These are phyloP conservation scores for Lipotes vexillifer DNA, from an alignment of 2,113 vertebrate genomes.

Conservation along the genomic window DNA sequence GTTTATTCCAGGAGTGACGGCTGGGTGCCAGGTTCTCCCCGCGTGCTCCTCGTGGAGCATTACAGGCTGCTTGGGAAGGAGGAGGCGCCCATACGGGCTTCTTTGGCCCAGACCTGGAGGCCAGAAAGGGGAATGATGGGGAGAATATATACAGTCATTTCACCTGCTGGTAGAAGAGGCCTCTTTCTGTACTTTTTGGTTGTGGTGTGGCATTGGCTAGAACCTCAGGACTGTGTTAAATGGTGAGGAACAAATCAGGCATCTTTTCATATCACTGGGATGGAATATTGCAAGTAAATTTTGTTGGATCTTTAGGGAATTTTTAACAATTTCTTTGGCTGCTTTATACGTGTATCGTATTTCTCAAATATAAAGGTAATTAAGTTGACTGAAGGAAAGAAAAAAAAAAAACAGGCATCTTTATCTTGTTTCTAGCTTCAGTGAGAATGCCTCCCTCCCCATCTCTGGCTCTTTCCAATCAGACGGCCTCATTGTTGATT, in stretches of 20 bases:
- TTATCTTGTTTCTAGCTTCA: neutral
- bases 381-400: neutral
- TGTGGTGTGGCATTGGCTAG: neutral
- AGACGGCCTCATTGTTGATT: neutral
- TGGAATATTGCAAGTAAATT: neutral
- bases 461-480: neutral
- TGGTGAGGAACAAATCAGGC: neutral
- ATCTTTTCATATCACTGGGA: neutral
- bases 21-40: neutral
- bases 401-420: neutral
- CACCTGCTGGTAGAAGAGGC: neutral
- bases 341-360: neutral
- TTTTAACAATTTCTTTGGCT: neutral
- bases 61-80: neutral
- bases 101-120: neutral
- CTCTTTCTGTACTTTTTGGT: neutral
- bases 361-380: neutral
- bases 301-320: neutral
- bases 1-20: rapidly evolving
- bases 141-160: neutral
- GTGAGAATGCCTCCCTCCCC: too few relatives aligned
- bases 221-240: neutral
- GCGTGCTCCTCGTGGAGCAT: neutral
- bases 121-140: neutral
- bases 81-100: rapidly evolving